Base-by-base conservation (phyloP, 2,888 invertebrate species). In the Melanostoma scalare region DNA sequence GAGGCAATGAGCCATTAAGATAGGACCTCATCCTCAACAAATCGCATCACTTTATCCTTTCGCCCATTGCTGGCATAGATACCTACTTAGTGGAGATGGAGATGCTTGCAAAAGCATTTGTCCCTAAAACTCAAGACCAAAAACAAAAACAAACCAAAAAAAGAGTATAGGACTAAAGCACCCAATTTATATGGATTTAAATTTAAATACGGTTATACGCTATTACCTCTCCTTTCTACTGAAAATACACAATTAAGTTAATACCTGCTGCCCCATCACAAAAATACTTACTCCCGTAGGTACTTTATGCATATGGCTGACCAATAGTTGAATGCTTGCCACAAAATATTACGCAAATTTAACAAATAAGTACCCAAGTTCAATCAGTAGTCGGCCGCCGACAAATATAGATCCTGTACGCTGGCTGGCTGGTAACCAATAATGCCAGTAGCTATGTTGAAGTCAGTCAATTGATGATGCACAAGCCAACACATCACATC, bases 1-100 rank as follows among this genome's bases (percentile, higher is more conserved):
- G 42, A 55, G 48, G 61, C 79, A 74, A 79, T 79, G 79, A 74
- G 42, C 74, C 74, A 68, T 74, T 74, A 79, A 74, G 68, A 79
- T 68, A 68, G 55, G 52, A 60, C 79, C 55, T 79, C 73, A 74
- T 60, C 61, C 67, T 65, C 73, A 61, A 68, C 60, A 74, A 79
- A 79, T 74, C 48, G 67, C 53, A 55, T 79, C 52, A 40, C 67
- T 68, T 79, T 68, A 68, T 74, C 68, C 52, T 53, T 72, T 30
- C 10, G 40, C 67, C 35, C 35, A 33, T 4, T 6, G 9, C 2
- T 36, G 0, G 20, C 38, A 35, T n/a, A n/a, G 10, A 6, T 35
- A 33, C 20, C 50, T 44, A 5, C 50, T 35, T 8, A 38, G 31
- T 10, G 20, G 44, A 46, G 30, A 35, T 60, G 10, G 33, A 60